These are phyloP conservation scores for Lophura nycthemera DNA, from an alignment of 2,113 vertebrate genomes.

Conservation along the genomic window DNA sequence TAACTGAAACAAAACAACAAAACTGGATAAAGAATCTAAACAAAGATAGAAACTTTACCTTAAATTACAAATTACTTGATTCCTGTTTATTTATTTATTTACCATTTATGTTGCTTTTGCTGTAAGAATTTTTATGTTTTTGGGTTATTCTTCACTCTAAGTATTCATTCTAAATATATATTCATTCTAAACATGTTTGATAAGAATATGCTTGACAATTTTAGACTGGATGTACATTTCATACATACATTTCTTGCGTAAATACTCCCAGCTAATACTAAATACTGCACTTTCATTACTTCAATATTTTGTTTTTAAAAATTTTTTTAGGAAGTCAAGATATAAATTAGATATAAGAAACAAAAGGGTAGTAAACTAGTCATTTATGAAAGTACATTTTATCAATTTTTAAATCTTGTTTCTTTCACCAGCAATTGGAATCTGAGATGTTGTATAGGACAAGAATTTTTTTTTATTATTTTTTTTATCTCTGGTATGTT, in stretches of 20 bases:
- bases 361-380: not conserved
- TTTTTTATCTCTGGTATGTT: not conserved
- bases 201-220: not conserved
- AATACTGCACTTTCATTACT: not conserved
- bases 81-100: not conserved
- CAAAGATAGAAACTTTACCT: not conserved
- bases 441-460: not conserved
- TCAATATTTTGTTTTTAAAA: not conserved
- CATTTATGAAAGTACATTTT: not conserved
- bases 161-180: not conserved
- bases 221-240: not conserved
- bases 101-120: not conserved
- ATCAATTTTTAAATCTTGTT: not conserved
- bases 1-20: not conserved
- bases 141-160: not conserved
- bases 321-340: not conserved
- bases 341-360: not conserved
- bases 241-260: not conserved
- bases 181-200: not conserved
- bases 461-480: not conserved
- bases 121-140: not conserved
- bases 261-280: not conserved
- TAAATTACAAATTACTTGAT: not conserved
- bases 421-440: not conserved
- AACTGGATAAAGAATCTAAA: not conserved